A percentile compares a stretch with the other conserved stretches of the same genome.
These are phyloP conservation scores for Drosophila falleni DNA, from an alignment of 2,888 invertebrate genomes.

Conservation along the genomic window DNA sequence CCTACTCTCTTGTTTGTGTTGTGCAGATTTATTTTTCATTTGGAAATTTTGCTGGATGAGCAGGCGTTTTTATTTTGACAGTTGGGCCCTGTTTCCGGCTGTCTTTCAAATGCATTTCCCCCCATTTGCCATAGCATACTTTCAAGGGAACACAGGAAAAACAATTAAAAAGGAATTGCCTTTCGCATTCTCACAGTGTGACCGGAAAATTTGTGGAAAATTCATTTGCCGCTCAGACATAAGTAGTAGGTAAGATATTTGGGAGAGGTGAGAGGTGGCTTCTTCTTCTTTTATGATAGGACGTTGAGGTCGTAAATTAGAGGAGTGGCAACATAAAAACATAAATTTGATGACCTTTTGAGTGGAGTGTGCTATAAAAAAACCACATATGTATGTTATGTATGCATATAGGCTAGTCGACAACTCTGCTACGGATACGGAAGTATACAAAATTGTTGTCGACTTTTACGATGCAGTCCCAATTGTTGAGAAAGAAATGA, in stretches of 20 bases:
- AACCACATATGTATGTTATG: constrained; percentile 6
- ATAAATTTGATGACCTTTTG: constrained; percentile 40
- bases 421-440: constrained; percentile 14
- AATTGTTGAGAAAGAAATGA: neutral
- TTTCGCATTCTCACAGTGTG: constrained; percentile 37
- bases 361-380: constrained; percentile 13
- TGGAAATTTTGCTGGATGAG: constrained; percentile 65
- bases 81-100: constrained; percentile 48
- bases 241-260: neutral
- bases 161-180: constrained; percentile 78
- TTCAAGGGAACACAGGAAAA: constrained; percentile 45
- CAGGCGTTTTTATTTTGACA: constrained; percentile 77
- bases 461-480: constrained; percentile 17
- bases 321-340: constrained; percentile 37
- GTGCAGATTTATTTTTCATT: constrained; percentile 64
- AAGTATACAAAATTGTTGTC: constrained; percentile 31
- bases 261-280: constrained; percentile 22
- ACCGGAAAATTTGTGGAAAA: constrained; percentile 40
- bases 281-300: constrained; percentile 22
- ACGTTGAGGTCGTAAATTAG: constrained; percentile 43
- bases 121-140: constrained; percentile 29
- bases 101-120: constrained; percentile 19
- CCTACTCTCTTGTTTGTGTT: neutral
- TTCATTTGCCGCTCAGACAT: constrained; percentile 16
- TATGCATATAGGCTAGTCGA: neutral